Conservation (phyloP, 2,888 invertebrate genomes). For the Drosophila tanythrix region DNA sequence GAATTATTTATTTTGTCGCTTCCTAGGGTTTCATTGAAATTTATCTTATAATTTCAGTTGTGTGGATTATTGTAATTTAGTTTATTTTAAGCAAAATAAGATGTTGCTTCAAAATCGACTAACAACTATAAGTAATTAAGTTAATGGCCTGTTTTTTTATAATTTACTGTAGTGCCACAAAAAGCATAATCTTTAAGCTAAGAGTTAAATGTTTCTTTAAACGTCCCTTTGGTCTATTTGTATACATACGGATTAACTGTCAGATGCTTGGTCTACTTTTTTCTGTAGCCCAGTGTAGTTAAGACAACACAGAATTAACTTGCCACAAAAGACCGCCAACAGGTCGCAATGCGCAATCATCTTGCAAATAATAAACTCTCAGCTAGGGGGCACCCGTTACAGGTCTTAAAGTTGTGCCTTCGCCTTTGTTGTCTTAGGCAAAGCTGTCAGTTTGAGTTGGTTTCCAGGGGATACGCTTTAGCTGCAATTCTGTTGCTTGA, state of each 20-base stretch:
- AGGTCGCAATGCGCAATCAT: background rate
- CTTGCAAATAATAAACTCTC: slow-evolving; percentile 2
- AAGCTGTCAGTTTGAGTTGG: slow-evolving; percentile 4
- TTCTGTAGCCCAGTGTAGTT: background rate
- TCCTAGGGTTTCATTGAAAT: background rate
- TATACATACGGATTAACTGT: background rate
- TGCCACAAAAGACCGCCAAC: background rate
- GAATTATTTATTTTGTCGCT: background rate
- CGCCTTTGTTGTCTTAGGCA: background rate
- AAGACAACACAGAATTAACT: slow-evolving; percentile 1
- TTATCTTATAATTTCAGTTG: background rate
- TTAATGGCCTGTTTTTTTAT: background rate
- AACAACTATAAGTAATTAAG: background rate
- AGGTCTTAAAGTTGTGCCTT: slow-evolving; percentile 2
- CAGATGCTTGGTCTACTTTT: background rate
- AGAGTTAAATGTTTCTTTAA: background rate
- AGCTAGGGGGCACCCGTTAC: background rate
- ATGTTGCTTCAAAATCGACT: background rate
- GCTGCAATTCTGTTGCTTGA: background rate
- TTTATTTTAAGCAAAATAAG: background rate
- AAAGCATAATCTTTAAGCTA: background rate
- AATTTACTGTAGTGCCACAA: background rate
- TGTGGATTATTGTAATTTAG: background rate
- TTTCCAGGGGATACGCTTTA: slow-evolving; percentile 2
- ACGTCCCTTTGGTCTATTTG: background rate